Evolutionary conservation across 2,888 invertebrate genomes (phyloP), one percentile per base, ranked within the genome.

Genomic region (Hydrotaea diabolus): DNA sequence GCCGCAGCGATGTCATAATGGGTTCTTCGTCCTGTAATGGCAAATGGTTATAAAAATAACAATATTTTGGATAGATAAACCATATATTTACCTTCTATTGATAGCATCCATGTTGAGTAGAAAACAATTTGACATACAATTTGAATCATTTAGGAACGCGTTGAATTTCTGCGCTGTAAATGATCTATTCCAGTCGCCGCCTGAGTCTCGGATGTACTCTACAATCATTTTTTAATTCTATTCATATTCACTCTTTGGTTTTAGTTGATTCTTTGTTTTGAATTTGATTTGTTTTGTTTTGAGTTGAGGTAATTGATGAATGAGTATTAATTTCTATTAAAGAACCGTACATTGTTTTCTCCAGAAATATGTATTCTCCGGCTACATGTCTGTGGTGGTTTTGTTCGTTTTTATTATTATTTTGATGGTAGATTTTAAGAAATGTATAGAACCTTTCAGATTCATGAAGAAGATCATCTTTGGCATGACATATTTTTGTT

Each of bases 211-310:
- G 43, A 39, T 66, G 66, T 19, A 39, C 39, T 39, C 19, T 17
- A 19, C 43, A 31, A 64, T 17, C 66, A 9, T 43, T 66, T 39
- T 64, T 64, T n/a, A 39, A 43, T 39, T 66, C 13, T 66, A 43
- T 43, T 64, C 17, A n/a, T 0, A 31, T 36, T 57, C 57, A 19
- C 31, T 13, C 15, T n/a, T 15, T 26, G 3, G 19, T 43, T 66
- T 64, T 43, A 5, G 55, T 21, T 9, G 5, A 17, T 36, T 64
- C n/a, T 64, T 64, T 64, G 36, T 8, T 11, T 64, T 64, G 55
- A 39, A 2, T 43, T 43, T 49, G 49, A 39, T 57, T 23, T 21
- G 23, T 8, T 57, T 57, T 57, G n/a, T n/a, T n/a, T 2, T 43
- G 43, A 43, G 2, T 43, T 7, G 11, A 57, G 13, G 19, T n/a